Evolutionary conservation across 2,797 vertebrate species (phyloP).

Genomic region (Streptopelia turtur): DNA sequence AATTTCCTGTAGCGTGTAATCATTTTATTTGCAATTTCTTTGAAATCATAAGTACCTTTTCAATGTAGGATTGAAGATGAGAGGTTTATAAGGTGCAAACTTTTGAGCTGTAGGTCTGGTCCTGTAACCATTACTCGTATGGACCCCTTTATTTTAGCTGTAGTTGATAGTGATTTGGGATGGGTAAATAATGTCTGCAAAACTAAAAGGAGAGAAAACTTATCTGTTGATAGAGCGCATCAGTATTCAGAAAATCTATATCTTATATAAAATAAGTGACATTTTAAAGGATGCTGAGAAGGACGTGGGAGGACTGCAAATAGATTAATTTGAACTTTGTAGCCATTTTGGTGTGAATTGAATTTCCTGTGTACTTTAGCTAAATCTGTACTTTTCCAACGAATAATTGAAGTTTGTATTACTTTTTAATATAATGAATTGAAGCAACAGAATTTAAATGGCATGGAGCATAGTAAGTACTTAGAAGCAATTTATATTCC

Average conservation of each 20-base stretch:
- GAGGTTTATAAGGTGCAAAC: conserved; percentile 17
- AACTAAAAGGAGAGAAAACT: not conserved
- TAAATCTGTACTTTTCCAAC: not conserved
- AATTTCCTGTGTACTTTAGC: conserved; percentile 16
- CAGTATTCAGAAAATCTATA: not conserved
- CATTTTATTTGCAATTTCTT: conserved; percentile 59
- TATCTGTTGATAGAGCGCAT: not conserved
- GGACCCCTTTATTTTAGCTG: not conserved
- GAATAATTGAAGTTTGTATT: conserved; percentile 23
- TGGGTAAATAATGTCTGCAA: not conserved
- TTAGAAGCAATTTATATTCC: conserved; percentile 26
- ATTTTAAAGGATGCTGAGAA: conserved; percentile 8
- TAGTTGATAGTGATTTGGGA: not conserved
- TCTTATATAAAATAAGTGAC: not conserved
- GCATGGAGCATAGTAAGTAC: not conserved
- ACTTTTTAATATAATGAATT: conserved; percentile 38
- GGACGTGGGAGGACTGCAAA: not conserved
- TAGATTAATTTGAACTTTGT: not conserved
- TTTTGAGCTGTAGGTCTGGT: not conserved
- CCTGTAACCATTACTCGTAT: not conserved
- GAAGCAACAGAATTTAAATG: conserved; percentile 7
- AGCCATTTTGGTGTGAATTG: conserved; percentile 6
- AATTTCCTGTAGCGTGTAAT: conserved; percentile 49
- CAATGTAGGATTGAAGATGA: not conserved
- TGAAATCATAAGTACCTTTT: conserved; percentile 39